Percentiles rank a stretch among this genome's conserved stretches.
Evolutionary conservation across 2,888 invertebrate species (phyloP).

Genomic region (Pedicia rivosa): DNA sequence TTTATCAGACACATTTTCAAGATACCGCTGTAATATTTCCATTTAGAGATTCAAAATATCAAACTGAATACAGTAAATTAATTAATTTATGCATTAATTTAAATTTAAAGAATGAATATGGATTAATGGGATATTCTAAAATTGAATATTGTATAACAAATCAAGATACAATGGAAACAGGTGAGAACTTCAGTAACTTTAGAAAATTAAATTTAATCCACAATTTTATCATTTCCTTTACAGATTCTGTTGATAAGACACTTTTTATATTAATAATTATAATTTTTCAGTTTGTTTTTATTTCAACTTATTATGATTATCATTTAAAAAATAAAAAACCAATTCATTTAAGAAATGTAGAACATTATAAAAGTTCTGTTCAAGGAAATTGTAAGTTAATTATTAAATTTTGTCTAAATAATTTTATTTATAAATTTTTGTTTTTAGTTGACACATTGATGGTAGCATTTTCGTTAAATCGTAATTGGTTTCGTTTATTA

Average conservation of each 20-base stretch:
- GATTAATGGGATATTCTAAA: conserved; percentile 9
- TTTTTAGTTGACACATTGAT: too few species aligned
- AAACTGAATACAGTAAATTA: background rate
- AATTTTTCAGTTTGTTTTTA: background rate
- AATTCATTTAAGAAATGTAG: background rate
- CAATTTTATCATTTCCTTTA: background rate
- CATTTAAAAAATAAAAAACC: conserved; percentile 4
- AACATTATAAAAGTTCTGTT: background rate
- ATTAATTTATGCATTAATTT: conserved; percentile 9
- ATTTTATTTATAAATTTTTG: conserved; percentile 6
- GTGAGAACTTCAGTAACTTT: background rate
- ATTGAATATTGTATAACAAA: conserved; percentile 9
- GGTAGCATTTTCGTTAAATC: conserved; percentile 7
- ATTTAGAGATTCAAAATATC: background rate
- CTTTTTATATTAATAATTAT: background rate
- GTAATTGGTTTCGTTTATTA: conserved; percentile 9
- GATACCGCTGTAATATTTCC: conserved; percentile 3
- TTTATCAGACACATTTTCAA: conserved; percentile 4
- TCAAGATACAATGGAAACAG: conserved; percentile 3
- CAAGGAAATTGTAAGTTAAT: too few species aligned
- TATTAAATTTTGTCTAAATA: too few species aligned
- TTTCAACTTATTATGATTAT: conserved; percentile 8
- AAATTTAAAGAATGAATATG: conserved; percentile 8
- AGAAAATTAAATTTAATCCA: conserved; percentile 1
- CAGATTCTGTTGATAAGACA: conserved; percentile 5